Conservation (phyloP, 2,113 vertebrate species). For the Syrrhaptes paradoxus region DNA sequence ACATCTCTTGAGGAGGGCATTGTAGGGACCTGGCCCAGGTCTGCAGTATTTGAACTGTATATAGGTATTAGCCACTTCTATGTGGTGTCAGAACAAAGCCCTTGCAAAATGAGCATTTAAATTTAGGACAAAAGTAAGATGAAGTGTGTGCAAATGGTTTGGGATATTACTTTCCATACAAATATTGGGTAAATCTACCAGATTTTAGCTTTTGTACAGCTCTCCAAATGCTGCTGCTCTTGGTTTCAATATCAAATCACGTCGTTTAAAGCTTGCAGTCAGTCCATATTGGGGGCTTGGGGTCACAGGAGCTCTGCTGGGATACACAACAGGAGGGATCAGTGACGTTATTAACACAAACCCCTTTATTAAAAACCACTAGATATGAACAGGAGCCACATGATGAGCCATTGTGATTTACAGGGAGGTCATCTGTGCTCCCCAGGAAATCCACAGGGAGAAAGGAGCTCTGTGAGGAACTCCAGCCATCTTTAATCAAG, state of each 20-base stretch:
- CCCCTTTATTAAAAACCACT: background rate
- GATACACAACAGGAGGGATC: background rate
- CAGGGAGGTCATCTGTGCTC: background rate
- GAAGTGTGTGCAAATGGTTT: background rate
- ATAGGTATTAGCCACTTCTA: background rate
- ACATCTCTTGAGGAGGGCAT: background rate
- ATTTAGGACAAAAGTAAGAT: background rate
- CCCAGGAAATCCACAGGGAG: background rate
- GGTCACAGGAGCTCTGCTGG: background rate
- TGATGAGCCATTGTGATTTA: background rate
- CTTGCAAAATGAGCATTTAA: background rate
- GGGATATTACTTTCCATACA: background rate
- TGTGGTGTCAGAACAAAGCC: background rate
- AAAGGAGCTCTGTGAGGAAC: background rate
- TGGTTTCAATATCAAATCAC: background rate
- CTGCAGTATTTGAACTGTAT: background rate
- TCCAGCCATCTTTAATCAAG: background rate
- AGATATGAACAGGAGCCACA: background rate
- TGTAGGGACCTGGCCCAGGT: background rate
- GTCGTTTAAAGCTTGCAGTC: background rate
- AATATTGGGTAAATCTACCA: background rate
- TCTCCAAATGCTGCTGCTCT: background rate
- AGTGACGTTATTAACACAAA: background rate
- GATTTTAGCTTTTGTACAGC: background rate
- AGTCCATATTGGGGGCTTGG: background rate